A percentile compares a stretch with the other conserved stretches of the same genome.
Conservation (phyloP, 2,888 invertebrate species). For the Stegana nigrithorax region DNA sequence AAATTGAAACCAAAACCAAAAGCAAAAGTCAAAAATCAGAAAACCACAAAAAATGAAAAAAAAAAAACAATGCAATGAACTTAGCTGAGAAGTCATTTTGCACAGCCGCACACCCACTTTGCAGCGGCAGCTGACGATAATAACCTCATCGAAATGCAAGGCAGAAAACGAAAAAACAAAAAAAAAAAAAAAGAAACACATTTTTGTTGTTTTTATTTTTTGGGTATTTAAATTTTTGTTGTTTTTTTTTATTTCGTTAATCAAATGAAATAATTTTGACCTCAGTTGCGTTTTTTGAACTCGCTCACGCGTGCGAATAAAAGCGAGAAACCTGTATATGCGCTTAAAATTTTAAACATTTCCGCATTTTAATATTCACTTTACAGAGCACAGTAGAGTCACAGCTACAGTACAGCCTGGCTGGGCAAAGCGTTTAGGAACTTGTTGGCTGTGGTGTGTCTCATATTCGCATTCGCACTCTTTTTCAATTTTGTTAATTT, state of each 20-base stretch:
- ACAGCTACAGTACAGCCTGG: not conserved
- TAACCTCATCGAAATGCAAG: not conserved
- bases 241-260: too few relatives aligned
- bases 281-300: slow-evolving; percentile 59
- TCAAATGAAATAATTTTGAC: too few relatives aligned
- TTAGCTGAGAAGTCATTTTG: not conserved
- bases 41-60: not conserved
- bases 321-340: slow-evolving; percentile 41
- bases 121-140: slow-evolving; percentile 31
- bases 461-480: slow-evolving; percentile 41
- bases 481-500: too few relatives aligned
- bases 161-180: not conserved
- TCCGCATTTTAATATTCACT: slow-evolving; percentile 43
- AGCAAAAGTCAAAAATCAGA: slow-evolving; percentile 19
- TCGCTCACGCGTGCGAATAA: slow-evolving; percentile 22
- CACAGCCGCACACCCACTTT: slow-evolving; percentile 46
- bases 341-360: slow-evolving; percentile 40
- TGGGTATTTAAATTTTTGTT: too few relatives aligned
- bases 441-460: slow-evolving; percentile 19
- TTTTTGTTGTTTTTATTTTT: too few relatives aligned
- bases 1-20: slow-evolving; percentile 15
- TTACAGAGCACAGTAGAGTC: too few relatives aligned
- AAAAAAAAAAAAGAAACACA: too few relatives aligned
- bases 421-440: not conserved
- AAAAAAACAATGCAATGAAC: slow-evolving; percentile 29